Conservation (phyloP, 2,888 invertebrate species). For the Drosophila multiciliata region DNA sequence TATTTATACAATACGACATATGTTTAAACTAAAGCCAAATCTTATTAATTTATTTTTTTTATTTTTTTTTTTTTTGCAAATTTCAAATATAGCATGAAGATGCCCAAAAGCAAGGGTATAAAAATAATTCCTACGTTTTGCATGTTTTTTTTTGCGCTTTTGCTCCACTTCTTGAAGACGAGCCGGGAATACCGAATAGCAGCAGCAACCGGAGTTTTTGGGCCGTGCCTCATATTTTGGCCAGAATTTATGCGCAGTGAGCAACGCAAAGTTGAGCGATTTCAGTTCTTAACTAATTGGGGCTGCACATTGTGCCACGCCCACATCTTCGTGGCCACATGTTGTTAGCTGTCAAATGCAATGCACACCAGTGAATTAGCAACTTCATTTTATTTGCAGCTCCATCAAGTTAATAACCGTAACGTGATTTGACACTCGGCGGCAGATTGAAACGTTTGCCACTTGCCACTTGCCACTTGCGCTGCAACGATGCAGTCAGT, state of each 20-base stretch:
- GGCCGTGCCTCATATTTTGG: conserved; percentile 52
- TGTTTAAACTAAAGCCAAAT: not conserved
- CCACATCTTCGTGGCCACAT: not conserved
- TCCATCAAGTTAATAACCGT: conserved; percentile 57
- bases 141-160: conserved; percentile 11
- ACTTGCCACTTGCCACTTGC: conserved; percentile 24
- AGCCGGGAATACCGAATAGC: conserved; percentile 50
- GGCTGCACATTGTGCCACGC: conserved; percentile 11
- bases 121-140: conserved; percentile 40
- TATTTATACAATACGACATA: too few relatives aligned
- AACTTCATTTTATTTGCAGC: conserved; percentile 60
- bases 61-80: not conserved
- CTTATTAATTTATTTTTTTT: not conserved
- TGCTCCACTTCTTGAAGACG: conserved; percentile 58
- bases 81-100: too few relatives aligned
- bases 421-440: conserved; percentile 46
- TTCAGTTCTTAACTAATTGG: conserved; percentile 59
- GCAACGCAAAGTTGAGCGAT: conserved; percentile 52
- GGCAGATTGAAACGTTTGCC: conserved; percentile 53
- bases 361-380: conserved; percentile 34
- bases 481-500: conserved; percentile 17
- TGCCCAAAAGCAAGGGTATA: conserved; percentile 19
- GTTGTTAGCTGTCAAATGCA: conserved; percentile 20
- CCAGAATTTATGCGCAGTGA: conserved; percentile 58
- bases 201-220: conserved; percentile 1